Evolutionary conservation across 2,113 vertebrate genomes (phyloP).

Genomic region (Aptenodytes forsteri): DNA sequence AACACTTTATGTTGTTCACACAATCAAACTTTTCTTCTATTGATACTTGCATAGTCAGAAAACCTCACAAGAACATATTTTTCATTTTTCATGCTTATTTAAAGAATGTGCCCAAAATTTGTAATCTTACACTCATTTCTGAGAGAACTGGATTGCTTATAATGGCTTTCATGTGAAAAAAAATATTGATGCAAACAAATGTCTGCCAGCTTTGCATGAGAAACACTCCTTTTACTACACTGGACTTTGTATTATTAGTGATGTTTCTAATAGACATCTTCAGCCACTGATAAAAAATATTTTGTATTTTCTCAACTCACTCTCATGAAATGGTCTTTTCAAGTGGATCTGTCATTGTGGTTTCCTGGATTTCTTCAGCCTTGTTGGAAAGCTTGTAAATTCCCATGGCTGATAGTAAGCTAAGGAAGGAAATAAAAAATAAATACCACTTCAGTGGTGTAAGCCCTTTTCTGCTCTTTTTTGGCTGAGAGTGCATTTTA

Average conservation of each 20-base stretch:
- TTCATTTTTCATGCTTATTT: too few relatives aligned
- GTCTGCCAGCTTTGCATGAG: not conserved
- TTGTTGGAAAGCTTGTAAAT: conserved; percentile 65
- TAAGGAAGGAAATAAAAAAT: conserved; percentile 54
- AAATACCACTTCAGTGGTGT: conserved; percentile 56
- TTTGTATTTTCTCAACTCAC: conserved; percentile 18
- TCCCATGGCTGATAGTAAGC: conserved; percentile 52
- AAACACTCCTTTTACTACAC: not conserved
- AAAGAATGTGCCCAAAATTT: not conserved
- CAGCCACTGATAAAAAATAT: not conserved
- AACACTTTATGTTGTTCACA: not conserved
- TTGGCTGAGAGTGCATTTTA: conserved; percentile 36
- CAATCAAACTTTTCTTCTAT: not conserved
- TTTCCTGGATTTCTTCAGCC: conserved; percentile 66
- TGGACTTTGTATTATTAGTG: not conserved
- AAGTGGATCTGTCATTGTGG: conserved; percentile 48
- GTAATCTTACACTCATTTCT: not conserved
- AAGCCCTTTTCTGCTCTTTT: conserved; percentile 48
- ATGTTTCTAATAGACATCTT: not conserved
- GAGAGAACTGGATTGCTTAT: not conserved
- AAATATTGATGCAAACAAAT: not conserved
- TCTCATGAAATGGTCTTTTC: conserved; percentile 36
- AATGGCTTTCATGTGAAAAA: not conserved
- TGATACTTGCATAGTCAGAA: not conserved
- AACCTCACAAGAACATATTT: not conserved